These are phyloP conservation scores for Babylonia areolata DNA, from an alignment of 1,140 invertebrate species.

Conservation along the genomic window DNA sequence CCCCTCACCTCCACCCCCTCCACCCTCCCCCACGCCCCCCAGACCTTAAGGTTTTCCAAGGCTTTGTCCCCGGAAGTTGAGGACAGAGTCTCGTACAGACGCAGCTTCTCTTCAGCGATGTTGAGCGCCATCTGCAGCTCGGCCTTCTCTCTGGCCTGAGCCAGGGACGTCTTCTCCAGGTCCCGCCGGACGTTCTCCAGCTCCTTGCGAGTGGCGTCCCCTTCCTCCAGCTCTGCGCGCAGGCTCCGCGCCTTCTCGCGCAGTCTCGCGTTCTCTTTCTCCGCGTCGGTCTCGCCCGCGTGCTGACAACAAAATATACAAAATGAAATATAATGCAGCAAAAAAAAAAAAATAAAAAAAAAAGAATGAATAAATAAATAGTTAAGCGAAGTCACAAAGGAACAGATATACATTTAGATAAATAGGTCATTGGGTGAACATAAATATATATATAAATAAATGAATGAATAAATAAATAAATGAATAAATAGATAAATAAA, in stretches of 20 bases:
- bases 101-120: slow-evolving; percentile 62
- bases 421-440: too few species aligned
- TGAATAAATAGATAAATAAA: too few species aligned
- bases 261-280: slow-evolving; percentile 61
- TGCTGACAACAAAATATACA: not conserved
- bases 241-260: slow-evolving; percentile 54
- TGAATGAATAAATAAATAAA: too few species aligned
- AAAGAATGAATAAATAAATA: too few species aligned
- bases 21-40: not conserved
- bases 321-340: not conserved
- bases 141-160: slow-evolving; percentile 56
- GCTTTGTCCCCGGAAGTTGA: slow-evolving; percentile 54
- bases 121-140: slow-evolving; percentile 53
- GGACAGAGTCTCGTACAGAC: slow-evolving; percentile 56
- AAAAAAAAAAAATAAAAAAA: not conserved
- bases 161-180: slow-evolving; percentile 58
- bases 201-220: slow-evolving; percentile 39
- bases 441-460: too few species aligned
- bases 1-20: too few species aligned
- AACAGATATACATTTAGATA: too few species aligned
- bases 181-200: slow-evolving; percentile 60
- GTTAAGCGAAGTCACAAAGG: too few species aligned
- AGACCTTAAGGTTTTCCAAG: slow-evolving; percentile 51
- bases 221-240: slow-evolving; percentile 35
- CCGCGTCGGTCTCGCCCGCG: slow-evolving; percentile 53